Percentiles rank a stretch among this genome's conserved stretches.
phyloP scores from a whole-genome alignment of 2,888 invertebrate species.

The Podabrus alpinus region DNA sequence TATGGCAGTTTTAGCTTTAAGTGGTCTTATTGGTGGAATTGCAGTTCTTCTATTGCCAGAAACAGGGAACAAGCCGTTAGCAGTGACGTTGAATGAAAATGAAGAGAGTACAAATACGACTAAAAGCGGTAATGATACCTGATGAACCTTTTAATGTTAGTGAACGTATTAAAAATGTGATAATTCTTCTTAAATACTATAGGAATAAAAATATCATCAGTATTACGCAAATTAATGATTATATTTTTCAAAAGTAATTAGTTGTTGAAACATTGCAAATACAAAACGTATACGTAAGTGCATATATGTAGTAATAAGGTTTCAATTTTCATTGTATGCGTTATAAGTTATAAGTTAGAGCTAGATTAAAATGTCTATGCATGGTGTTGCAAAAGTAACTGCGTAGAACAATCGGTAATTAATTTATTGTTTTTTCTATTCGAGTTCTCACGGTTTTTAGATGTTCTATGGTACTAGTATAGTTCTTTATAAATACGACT shows the following conservation, averaged over 20 bases:
- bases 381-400: background rate
- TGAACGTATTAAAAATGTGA: slow-evolving; percentile 1
- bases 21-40: slow-evolving; percentile 72
- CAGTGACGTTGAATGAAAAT: slow-evolving; percentile 36
- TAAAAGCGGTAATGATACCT: background rate
- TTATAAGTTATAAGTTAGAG: background rate
- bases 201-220: background rate
- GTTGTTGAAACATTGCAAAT: background rate
- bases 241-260: background rate
- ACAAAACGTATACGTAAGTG: background rate
- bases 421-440: background rate
- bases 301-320: background rate
- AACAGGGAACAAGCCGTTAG: slow-evolving; percentile 64
- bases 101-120: background rate
- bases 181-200: background rate
- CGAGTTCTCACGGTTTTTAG: too few relatives aligned
- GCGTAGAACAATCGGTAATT: background rate
- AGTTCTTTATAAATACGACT: too few relatives aligned
- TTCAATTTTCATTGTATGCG: background rate
- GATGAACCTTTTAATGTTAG: background rate
- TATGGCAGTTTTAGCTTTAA: slow-evolving; percentile 70
- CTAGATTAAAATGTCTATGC: background rate
- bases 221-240: background rate
- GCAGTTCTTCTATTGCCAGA: slow-evolving; percentile 78
- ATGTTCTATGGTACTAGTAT: too few relatives aligned